Percentiles rank a stretch among this genome's conserved stretches.
phyloP scores from a whole-genome alignment of 1,140 invertebrate genomes.

The Watersipora subatra region DNA sequence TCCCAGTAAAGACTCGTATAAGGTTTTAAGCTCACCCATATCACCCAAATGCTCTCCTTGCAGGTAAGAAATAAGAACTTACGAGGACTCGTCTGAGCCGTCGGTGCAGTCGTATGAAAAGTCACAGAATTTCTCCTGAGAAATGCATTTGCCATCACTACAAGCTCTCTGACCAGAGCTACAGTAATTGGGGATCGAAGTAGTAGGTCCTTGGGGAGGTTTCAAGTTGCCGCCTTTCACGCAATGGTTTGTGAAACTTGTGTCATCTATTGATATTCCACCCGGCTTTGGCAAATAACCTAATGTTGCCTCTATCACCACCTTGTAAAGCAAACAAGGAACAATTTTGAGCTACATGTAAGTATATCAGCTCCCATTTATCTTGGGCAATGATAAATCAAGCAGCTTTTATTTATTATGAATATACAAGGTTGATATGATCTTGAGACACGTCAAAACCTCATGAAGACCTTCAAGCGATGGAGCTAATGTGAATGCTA shows the following conservation, averaged over 20 bases:
- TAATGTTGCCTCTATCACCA: slow-evolving; percentile 21
- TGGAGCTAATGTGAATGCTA: too few relatives aligned
- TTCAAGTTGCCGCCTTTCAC: slow-evolving; percentile 7
- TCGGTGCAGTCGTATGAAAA: slow-evolving; percentile 10
- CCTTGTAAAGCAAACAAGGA: not conserved
- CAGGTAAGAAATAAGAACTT: too few relatives aligned
- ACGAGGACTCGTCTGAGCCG: slow-evolving; percentile 9
- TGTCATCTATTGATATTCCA: slow-evolving; percentile 36
- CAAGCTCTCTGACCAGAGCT: slow-evolving; percentile 3
- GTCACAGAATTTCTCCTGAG: slow-evolving; percentile 8
- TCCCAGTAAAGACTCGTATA: too few relatives aligned
- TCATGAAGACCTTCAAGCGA: too few relatives aligned
- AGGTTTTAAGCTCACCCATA: too few relatives aligned
- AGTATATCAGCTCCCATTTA: too few relatives aligned
- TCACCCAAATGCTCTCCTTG: too few relatives aligned
- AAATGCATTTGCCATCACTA: slow-evolving; percentile 3
- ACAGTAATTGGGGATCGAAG: slow-evolving; percentile 16
- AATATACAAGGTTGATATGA: too few relatives aligned
- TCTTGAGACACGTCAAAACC: too few relatives aligned
- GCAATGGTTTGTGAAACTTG: slow-evolving; percentile 30
- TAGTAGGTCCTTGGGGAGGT: slow-evolving; percentile 9
- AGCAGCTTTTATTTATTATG: too few relatives aligned
- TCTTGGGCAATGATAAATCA: too few relatives aligned
- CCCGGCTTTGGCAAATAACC: slow-evolving; percentile 17
- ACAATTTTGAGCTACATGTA: not conserved